Base-by-base conservation (phyloP, 2,113 vertebrate species). In the Austrofundulus limnaeus region DNA sequence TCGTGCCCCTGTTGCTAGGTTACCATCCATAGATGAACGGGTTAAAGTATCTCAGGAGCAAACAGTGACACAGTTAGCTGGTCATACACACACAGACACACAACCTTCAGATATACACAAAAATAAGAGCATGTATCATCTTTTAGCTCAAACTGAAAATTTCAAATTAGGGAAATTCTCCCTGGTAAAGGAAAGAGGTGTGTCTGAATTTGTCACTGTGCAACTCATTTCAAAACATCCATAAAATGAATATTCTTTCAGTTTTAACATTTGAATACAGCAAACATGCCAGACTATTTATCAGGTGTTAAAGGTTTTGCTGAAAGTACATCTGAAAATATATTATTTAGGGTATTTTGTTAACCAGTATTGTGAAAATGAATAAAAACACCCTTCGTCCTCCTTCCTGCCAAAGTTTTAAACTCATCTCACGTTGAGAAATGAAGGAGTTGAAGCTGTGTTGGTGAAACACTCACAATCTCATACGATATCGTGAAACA, bases 1-100 rank as follows among this genome's bases (percentile, higher is more conserved):
- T 75, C 47, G 21, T 69, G 78, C 71, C 82, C 66, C 57, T 89
- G 89, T 90, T 90, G 89, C 89, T 88, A 90, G 83, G 89, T 83
- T 80, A 90, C 89, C 69, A 25, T 53, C 63, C 3, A 28, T 41
- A 55, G 71, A 77, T 3, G 72, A 86, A 85, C 1, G 77, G 81
- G 87, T 87, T 87, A 82, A 90, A 84, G 74, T 51, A 82, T 85
- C 81, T 88, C 67, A 81, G 82, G 82, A 90, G 84, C 76, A 81
- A n/a, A 77, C 76, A 62, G 62, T 85, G 86, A 85, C 86, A 89
- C 73, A 88, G 81, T 88, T 89, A 83, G 81, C 66, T 76, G 76
- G 42, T 86, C 68, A 70, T 23, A 71, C 58, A 31, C n/a, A 67
- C 28, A 70, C 61, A 41, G 24, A 31, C n/a, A 67, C 28, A 70